Percentiles rank a stretch among this genome's conserved stretches.
Evolutionary conservation across 2,797 vertebrate genomes (phyloP).

Genomic region (Manis javanica): DNA sequence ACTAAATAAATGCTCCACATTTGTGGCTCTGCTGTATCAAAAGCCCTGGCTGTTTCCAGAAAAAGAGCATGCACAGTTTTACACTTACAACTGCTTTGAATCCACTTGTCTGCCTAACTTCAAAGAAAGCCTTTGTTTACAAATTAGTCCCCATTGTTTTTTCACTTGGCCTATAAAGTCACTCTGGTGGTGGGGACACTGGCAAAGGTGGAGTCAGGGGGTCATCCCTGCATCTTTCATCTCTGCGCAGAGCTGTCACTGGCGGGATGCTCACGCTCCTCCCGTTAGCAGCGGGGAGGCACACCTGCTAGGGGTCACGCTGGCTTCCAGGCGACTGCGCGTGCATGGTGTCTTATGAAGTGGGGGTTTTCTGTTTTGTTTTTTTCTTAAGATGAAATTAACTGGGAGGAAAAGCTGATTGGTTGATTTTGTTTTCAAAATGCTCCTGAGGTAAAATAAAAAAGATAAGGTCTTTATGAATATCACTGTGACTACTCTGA

Average conservation of each 20-base stretch:
- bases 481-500: not conserved
- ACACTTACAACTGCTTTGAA: slow-evolving; percentile 57
- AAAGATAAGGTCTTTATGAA: slow-evolving; percentile 22
- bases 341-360: not conserved
- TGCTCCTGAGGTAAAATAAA: not conserved
- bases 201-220: not conserved
- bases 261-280: not conserved
- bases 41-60: not conserved
- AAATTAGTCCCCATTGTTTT: slow-evolving; percentile 52
- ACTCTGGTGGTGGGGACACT: not conserved
- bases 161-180: slow-evolving; percentile 69
- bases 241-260: not conserved
- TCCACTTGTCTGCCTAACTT: slow-evolving; percentile 54
- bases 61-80: slow-evolving; percentile 14
- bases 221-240: slow-evolving; percentile 14
- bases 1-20: not conserved
- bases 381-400: slow-evolving; percentile 43
- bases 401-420: not conserved
- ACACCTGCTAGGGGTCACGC: accelerated
- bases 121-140: slow-evolving; percentile 71
- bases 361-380: too few species aligned
- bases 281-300: not conserved
- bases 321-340: not conserved
- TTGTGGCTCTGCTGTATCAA: not conserved
- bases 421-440: slow-evolving; percentile 50